phyloP scores from a whole-genome alignment of 2,888 invertebrate genomes.

The Calameuta filiformis region DNA sequence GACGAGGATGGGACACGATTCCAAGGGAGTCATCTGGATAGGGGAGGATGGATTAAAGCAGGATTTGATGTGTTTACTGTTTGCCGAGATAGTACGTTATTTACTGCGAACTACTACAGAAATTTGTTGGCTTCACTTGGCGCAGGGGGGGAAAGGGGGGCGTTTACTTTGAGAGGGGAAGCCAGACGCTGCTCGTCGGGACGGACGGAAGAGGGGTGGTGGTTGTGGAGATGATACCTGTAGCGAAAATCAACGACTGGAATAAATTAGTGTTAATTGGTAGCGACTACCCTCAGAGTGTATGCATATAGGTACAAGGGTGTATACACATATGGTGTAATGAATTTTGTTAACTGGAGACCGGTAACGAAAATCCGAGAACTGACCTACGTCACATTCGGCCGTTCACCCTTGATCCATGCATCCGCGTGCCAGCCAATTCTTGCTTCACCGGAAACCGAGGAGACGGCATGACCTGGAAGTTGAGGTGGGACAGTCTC shows the following conservation, averaged over 20 bases:
- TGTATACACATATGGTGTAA: no score
- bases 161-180: background rate
- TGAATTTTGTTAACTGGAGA: no score
- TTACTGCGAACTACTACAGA: background rate
- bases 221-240: background rate
- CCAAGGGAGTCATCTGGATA: background rate
- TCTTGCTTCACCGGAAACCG: no score
- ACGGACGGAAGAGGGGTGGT: background rate
- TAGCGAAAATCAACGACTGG: background rate
- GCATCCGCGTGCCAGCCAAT: no score
- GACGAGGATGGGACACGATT: background rate
- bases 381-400: no score
- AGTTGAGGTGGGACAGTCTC: no score
- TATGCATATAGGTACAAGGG: background rate
- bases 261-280: background rate
- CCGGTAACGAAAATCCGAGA: no score
- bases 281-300: background rate
- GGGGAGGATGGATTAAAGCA: background rate
- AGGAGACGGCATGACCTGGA: no score
- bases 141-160: no score
- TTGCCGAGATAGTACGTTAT: background rate
- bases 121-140: background rate
- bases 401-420: no score
- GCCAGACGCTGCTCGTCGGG: background rate
- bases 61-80: constrained; percentile 1